Base-by-base conservation (phyloP, 2,888 invertebrate species). In the Apodemia mormo region DNA sequence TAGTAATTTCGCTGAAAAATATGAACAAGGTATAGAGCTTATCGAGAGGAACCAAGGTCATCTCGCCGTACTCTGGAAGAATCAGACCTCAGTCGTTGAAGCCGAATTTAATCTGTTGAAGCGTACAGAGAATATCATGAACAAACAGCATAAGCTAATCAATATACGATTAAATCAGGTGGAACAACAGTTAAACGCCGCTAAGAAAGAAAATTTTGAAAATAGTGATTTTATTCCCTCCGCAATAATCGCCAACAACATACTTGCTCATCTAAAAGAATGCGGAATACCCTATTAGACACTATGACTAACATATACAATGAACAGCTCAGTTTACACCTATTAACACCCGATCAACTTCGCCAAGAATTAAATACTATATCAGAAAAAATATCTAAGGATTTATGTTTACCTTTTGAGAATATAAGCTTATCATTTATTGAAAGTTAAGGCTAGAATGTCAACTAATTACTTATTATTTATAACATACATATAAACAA, bases 61-160 rank as follows among this genome's bases (percentile, higher is more conserved):
- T 40, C 40, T 40, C 6, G 40, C 40, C 2, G 40, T 40, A 66
- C 30, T 75, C 14, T 75, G 72, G 73, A 71, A 68, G 65, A 72
- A 75, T 64, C 76, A 76, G 65, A 76, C 76, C 8, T 74, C 76
- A 0, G 43, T 76, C 8, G 69, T 76, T n/a, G 74, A 76, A 65
- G 64, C 75, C 0, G 74, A 76, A 40, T 73, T 71, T 54, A 75
- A 74, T 49, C 8, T 75, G 14, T 8, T 76, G 30, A n/a, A n/a
- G n/a, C 65, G 2, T 70, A 71, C 68, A 33, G 73, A 64, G 54
- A 4, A 30, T 14, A 1, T 52, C 54, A 67, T 52, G 14, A 12
- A 52, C 54, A 67, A 67, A 14, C 67, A 67, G 37, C 67, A 52
- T 4, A 67, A 52, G 37, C 52, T 67, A 12, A 66, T 66, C 66